Conservation (phyloP, 2,888 invertebrate genomes). For the Bellardia bayeri region DNA sequence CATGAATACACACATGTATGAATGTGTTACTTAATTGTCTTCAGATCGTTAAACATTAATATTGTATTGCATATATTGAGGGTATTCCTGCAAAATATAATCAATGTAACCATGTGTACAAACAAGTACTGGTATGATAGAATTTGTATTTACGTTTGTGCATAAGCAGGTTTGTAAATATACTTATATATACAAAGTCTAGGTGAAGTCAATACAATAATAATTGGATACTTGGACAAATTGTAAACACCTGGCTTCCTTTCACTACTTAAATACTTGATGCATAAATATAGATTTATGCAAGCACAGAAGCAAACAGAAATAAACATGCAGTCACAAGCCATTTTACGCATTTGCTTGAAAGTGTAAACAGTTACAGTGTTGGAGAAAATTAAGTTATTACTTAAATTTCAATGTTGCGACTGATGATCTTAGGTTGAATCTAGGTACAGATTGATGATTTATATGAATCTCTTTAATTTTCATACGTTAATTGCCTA, state of each 20-base stretch:
- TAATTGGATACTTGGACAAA: constrained; percentile 61
- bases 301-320: neutral
- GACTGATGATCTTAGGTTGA: no score
- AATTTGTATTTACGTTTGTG: neutral
- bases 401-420: no score
- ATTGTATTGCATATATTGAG: constrained; percentile 42
- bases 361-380: constrained; percentile 6
- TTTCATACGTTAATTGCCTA: no score
- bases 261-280: constrained; percentile 10
- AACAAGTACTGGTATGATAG: neutral
- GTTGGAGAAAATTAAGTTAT: no score
- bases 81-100: constrained; percentile 22
- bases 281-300: neutral
- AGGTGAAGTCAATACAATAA: constrained; percentile 37
- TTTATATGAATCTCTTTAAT: no score
- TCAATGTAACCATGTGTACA: constrained; percentile 11
- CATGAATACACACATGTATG: neutral
- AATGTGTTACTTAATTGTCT: constrained; percentile 24
- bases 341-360: constrained; percentile 16
- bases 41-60: constrained; percentile 54
- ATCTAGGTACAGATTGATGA: no score
- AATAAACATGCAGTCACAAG: neutral
- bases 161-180: neutral
- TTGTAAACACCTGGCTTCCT: constrained; percentile 49
- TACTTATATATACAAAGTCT: constrained; percentile 9